Evolutionary conservation across 2,888 invertebrate genomes (phyloP).

Genomic region (Nasonovia ribisnigri): DNA sequence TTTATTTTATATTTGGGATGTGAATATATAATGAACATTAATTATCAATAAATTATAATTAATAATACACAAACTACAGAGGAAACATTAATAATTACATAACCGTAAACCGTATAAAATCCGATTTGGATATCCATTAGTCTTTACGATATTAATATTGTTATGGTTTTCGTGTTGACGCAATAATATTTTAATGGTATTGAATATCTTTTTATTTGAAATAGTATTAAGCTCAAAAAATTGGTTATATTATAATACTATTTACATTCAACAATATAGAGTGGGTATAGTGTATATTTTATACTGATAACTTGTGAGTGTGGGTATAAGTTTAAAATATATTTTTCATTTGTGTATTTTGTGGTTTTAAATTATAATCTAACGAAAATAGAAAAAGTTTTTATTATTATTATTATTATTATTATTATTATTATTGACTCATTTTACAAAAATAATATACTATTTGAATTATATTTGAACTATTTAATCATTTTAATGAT

Average conservation of each 20-base stretch:
- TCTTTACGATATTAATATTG: background rate
- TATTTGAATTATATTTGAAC: background rate
- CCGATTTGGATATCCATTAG: background rate
- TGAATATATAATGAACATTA: background rate
- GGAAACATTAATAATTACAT: background rate
- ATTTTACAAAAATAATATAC: background rate
- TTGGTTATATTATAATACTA: background rate
- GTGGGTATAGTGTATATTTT: background rate
- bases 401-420: background rate
- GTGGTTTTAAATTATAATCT: background rate
- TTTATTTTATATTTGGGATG: background rate
- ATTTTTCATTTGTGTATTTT: background rate
- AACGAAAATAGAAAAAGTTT: background rate
- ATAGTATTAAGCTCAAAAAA: background rate
- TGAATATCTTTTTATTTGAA: background rate
- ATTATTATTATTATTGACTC: background rate
- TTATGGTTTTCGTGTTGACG: background rate
- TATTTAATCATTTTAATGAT: background rate
- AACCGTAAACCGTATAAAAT: background rate
- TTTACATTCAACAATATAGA: background rate
- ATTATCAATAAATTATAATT: background rate
- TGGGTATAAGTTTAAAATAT: background rate
- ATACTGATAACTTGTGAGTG: background rate
- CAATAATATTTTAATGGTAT: background rate
- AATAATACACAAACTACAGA: background rate